Base-by-base conservation (phyloP, 2,113 vertebrate genomes). In the Rhea americana region DNA sequence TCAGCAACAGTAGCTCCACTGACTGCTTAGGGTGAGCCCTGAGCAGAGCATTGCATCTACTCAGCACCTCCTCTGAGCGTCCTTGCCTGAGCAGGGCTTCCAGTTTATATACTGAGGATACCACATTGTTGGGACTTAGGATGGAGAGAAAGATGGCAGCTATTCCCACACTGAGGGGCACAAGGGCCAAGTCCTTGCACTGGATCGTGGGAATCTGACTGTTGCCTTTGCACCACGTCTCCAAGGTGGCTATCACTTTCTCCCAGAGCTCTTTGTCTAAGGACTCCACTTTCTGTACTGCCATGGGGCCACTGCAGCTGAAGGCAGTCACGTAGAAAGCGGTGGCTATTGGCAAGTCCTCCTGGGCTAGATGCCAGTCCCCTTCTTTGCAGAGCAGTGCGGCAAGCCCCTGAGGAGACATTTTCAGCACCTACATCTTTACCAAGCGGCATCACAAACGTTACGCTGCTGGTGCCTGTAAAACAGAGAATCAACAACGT, bases 311-410 rank as follows among this genome's bases (percentile, higher is more conserved):
- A 2, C 98, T 98, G 91, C 97, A 98, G 93, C 97, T 98, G 96
- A 99, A 99, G 37, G 98, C 98, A 2, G 98, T 97, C 84, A 97
- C 93, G 94, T 99, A 99, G 94, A 98, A 98, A 45, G 98, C 97
- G 0, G 98, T 97, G 61, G 98, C 99, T 61, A 82, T 71, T 0
- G 84, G 87, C 0, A 96, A 50, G 43, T 98, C 97, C 37, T 98
- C 97, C 22, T 89, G 93, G 18, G 93, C 22, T 6, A 99, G 96
- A 17, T 95, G 96, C 58, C 83, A 94, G 71, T 99, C 98, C 12
- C 97, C 99, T 35, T 99, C 97, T 83, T 65, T 56, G 68, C 98
- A 99, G 16, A 99, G 96, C 76, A 96, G 84, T 11, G 83, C 76
- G 5, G 96, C 97, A 1, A 98, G 94, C 7, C 93, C 95, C 85